Evolutionary conservation across 30 jellyfish, hydroid and myxozoan genomes (phyloP).

Genomic region (Aurelia aurita): DNA sequence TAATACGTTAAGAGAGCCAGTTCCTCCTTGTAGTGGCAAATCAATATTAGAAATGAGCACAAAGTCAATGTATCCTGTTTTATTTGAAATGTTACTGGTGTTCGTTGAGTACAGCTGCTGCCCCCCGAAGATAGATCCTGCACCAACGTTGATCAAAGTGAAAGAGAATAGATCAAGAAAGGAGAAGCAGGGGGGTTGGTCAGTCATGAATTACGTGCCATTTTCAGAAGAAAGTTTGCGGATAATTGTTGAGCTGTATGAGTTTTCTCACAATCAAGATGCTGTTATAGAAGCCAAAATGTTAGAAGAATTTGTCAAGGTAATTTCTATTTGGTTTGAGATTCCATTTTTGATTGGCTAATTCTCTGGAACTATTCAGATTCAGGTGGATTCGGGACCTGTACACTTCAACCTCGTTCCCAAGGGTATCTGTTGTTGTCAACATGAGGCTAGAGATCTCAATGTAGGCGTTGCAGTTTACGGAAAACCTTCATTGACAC

Average conservation of each 20-base stretch:
- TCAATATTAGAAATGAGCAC: conserved; percentile 67
- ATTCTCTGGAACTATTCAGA: no score
- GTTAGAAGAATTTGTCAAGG: conserved; percentile 83
- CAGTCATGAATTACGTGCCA: conserved; percentile 93
- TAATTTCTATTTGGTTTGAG: not conserved
- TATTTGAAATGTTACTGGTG: conserved; percentile 68
- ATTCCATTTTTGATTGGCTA: no score
- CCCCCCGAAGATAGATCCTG: conserved; percentile 91
- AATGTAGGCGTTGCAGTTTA: no score
- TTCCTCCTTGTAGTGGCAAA: conserved; percentile 50
- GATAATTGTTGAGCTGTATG: conserved; percentile 72
- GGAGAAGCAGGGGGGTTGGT: conserved; percentile 81
- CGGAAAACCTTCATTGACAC: no score
- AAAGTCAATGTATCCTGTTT: conserved; percentile 86
- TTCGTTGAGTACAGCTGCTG: conserved; percentile 93
- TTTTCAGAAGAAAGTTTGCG: conserved; percentile 86
- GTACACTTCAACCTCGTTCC: no score
- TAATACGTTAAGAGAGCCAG: conserved; percentile 68
- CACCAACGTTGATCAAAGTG: conserved; percentile 22
- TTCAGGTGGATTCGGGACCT: no score
- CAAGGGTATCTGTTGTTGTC: no score
- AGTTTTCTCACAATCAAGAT: conserved; percentile 55
- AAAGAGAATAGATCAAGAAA: conserved; percentile 25
- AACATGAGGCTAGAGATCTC: no score
- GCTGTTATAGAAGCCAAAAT: conserved; percentile 77